phyloP scores from a whole-genome alignment of 2,888 invertebrate genomes.

The Axea sp. region DNA sequence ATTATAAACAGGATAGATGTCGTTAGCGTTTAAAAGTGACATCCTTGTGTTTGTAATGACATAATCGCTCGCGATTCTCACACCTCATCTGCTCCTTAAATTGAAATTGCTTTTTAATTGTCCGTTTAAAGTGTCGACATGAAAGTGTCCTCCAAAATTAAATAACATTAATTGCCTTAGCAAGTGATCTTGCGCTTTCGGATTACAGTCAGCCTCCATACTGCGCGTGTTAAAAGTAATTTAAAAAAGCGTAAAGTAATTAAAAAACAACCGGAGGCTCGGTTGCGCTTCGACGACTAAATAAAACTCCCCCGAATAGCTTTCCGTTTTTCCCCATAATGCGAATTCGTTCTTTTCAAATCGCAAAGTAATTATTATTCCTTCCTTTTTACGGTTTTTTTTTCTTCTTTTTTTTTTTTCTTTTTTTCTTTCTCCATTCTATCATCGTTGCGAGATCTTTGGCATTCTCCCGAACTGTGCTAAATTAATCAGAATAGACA shows the following conservation, averaged over 20 bases:
- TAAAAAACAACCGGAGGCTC: too few species aligned
- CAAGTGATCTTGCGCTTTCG: too few species aligned
- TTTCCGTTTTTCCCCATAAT: background rate
- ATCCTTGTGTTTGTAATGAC: conserved; percentile 28
- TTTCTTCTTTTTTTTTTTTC: too few species aligned
- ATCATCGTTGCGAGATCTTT: too few species aligned
- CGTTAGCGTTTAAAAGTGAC: conserved; percentile 33
- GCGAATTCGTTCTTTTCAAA: background rate
- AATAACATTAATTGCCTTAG: conserved; percentile 44
- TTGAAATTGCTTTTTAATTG: conserved; percentile 60
- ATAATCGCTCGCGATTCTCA: conserved; percentile 44
- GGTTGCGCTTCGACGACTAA: too few species aligned
- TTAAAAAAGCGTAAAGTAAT: too few species aligned
- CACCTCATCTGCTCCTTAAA: conserved; percentile 49
- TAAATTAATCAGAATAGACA: conserved; percentile 68
- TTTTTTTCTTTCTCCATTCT: too few species aligned
- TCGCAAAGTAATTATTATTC: conserved; percentile 3
- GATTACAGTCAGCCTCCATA: too few species aligned
- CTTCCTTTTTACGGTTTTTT: background rate
- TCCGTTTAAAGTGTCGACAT: conserved; percentile 28
- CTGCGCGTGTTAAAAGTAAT: conserved; percentile 7
- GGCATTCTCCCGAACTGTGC: conserved; percentile 6
- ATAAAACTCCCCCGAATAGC: too few species aligned
- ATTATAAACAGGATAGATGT: conserved; percentile 62
- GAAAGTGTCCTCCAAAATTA: conserved; percentile 12